These are phyloP conservation scores for Paedocypris sp. DNA, from an alignment of 2,113 vertebrate genomes.

Conservation along the genomic window DNA sequence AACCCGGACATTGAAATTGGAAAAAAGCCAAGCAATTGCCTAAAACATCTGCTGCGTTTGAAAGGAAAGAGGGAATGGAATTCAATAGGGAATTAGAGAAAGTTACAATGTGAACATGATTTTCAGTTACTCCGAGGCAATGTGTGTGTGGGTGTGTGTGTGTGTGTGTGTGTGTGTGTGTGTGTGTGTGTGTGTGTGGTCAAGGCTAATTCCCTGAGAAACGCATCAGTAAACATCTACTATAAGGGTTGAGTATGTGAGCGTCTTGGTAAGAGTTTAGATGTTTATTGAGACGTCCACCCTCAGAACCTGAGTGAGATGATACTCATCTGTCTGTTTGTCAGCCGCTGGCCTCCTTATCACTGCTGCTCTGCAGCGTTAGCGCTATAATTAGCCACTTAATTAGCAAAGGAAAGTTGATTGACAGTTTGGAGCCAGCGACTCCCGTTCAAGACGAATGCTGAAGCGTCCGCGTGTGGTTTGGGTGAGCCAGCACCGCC, in stretches of 20 bases:
- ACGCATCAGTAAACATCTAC: background rate
- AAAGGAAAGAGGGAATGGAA: too few relatives aligned
- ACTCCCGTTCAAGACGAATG: constrained; percentile 29
- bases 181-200: too few relatives aligned
- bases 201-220: background rate
- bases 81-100: too few relatives aligned
- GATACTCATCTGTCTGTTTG: constrained; percentile 36
- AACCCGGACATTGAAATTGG: too few relatives aligned
- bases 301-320: constrained; percentile 24
- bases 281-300: constrained; percentile 34
- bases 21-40: too few relatives aligned
- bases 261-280: constrained; percentile 25
- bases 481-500: constrained; percentile 7
- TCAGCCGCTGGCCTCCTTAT: constrained; percentile 41
- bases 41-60: too few relatives aligned
- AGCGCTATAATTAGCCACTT: constrained; percentile 46
- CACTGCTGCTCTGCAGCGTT: constrained; percentile 30
- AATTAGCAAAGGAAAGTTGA: constrained; percentile 43
- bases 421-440: constrained; percentile 50
- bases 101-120: too few relatives aligned
- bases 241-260: too few relatives aligned
- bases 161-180: too few relatives aligned
- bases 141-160: too few relatives aligned
- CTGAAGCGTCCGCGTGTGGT: constrained; percentile 15
- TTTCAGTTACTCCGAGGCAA: too few relatives aligned